phyloP scores from a whole-genome alignment of 2,888 invertebrate genomes.

The Eretmocerus hayati region DNA sequence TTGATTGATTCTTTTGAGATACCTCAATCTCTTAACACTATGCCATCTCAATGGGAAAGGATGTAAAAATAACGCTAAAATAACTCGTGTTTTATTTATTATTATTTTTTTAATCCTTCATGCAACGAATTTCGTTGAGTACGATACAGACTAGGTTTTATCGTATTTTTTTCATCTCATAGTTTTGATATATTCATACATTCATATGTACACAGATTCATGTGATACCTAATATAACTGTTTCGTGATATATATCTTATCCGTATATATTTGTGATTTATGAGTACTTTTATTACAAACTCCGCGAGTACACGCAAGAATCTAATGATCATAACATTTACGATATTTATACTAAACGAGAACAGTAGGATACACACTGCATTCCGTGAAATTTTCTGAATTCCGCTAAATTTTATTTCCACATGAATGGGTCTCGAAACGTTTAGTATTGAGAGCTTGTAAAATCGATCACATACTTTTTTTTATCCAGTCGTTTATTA shows the following conservation, averaged over 20 bases:
- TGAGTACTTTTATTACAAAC: conserved; percentile 22
- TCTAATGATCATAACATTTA: no score
- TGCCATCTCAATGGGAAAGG: neutral
- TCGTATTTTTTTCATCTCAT: conserved; percentile 17
- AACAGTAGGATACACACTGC: no score
- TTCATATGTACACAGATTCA: conserved; percentile 19
- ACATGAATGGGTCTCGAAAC: no score
- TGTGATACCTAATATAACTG: neutral
- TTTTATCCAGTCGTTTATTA: no score
- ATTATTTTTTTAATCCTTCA: conserved; percentile 22
- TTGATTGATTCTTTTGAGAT: no score
- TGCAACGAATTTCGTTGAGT: conserved; percentile 24
- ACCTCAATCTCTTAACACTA: no score
- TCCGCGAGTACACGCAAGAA: conserved; percentile 20
- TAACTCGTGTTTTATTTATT: conserved; percentile 22
- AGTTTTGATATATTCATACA: conserved; percentile 16
- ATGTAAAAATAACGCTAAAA: neutral
- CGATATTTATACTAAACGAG: no score
- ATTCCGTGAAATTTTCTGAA: no score
- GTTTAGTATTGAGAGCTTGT: no score
- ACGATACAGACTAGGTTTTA: conserved; percentile 25
- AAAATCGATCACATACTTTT: no score
- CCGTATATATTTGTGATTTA: conserved; percentile 12
- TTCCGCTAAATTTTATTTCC: no score
- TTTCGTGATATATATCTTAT: conserved; percentile 8